A percentile compares a stretch with the other conserved stretches of the same genome.
These are phyloP conservation scores for Delia radicum DNA, from an alignment of 1,140 invertebrate genomes.

Conservation along the genomic window DNA sequence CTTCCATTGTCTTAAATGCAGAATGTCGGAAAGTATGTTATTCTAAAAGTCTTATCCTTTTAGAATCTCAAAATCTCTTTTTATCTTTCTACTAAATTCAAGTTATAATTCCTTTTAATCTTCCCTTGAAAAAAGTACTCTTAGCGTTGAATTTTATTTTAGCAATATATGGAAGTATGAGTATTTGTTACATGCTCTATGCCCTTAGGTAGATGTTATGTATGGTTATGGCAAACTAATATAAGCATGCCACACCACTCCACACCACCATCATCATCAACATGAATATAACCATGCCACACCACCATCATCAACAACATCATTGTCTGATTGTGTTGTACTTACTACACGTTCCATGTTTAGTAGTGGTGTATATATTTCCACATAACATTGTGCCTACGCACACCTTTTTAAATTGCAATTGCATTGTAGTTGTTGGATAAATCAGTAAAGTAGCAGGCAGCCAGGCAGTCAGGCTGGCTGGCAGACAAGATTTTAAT, in stretches of 20 bases:
- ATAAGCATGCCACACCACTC: not conserved
- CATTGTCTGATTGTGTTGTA: not conserved
- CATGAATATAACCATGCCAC: not conserved
- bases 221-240: slow-evolving; percentile 15
- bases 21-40: too few species aligned
- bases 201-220: slow-evolving; percentile 5
- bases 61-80: too few species aligned
- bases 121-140: too few species aligned
- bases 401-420: slow-evolving; percentile 8
- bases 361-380: not conserved
- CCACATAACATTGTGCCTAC: not conserved
- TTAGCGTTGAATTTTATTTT: too few species aligned
- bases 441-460: slow-evolving; percentile 9
- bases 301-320: not conserved
- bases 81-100: too few species aligned
- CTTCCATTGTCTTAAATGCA: too few species aligned
- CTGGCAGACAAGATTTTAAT: not conserved
- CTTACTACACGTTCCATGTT: not conserved
- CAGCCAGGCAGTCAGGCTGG: not conserved
- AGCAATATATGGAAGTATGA: not conserved
- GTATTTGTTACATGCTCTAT: slow-evolving; percentile 12
- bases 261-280: not conserved
- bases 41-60: too few species aligned
- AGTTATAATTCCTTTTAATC: too few species aligned
- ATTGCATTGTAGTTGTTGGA: not conserved